Percentiles rank a stretch among this genome's conserved stretches.
These are phyloP conservation scores for Eretmocerus hayati DNA, from an alignment of 2,888 invertebrate genomes.

Conservation along the genomic window DNA sequence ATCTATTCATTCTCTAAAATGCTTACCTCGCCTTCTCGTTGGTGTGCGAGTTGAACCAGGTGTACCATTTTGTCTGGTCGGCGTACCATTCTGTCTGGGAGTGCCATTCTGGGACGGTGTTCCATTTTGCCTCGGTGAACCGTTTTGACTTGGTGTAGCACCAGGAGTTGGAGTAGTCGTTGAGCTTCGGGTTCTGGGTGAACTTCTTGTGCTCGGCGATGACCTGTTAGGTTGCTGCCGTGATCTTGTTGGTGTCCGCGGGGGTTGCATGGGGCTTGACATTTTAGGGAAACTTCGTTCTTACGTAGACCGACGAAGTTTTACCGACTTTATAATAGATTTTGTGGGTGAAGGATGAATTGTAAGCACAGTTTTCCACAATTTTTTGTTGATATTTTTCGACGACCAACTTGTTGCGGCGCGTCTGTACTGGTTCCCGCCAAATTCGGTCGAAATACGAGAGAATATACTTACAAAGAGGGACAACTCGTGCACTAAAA, in stretches of 20 bases:
- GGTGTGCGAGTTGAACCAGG: too few species aligned
- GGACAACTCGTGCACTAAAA: too few species aligned
- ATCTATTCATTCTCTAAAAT: too few species aligned
- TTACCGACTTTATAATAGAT: too few species aligned
- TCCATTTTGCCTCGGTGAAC: conserved; percentile 1
- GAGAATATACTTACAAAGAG: too few species aligned
- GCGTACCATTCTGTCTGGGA: neutral
- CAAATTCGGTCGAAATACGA: too few species aligned
- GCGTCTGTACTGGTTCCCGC: too few species aligned
- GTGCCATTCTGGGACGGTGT: conserved; percentile 17
- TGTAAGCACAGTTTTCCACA: too few species aligned
- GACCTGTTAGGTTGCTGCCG: conserved; percentile 13
- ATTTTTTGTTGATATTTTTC: too few species aligned
- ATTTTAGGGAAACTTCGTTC: conserved; percentile 28
- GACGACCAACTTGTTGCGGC: too few species aligned
- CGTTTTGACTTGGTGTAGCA: neutral
- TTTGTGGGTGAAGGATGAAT: too few species aligned
- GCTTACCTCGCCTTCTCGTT: conserved; percentile 11
- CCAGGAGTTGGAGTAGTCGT: conserved; percentile 28
- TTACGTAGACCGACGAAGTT: too few species aligned
- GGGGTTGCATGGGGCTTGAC: conserved; percentile 39
- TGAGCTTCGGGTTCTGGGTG: conserved; percentile 20
- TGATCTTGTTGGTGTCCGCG: conserved; percentile 29
- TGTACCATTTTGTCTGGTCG: conserved; percentile 13
- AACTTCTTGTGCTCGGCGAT: conserved; percentile 29